phyloP scores from a whole-genome alignment of 2,113 vertebrate species.

The Ceuthmochares aereus region DNA sequence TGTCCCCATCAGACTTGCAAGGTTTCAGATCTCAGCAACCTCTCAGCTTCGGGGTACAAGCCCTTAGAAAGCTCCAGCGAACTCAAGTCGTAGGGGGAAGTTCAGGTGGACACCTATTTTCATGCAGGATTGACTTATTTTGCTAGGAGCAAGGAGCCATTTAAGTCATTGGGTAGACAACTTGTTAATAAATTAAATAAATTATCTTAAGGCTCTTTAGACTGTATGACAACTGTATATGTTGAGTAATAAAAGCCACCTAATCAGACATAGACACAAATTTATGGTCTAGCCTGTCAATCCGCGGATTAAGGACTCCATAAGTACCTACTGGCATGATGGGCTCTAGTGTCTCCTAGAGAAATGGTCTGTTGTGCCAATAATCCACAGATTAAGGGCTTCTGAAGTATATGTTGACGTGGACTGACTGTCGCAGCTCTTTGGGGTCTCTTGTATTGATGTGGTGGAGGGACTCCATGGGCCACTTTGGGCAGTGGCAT shows the following conservation, averaged over 20 bases:
- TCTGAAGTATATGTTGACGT: background rate
- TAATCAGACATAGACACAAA: conserved; percentile 48
- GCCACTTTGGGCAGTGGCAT: background rate
- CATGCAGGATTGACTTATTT: background rate
- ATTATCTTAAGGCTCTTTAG: conserved; percentile 16
- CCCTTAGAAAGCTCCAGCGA: background rate
- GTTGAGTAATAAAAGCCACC: conserved; percentile 38
- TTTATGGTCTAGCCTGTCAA: conserved; percentile 61
- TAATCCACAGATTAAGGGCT: conserved; percentile 66
- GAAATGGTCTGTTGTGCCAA: conserved; percentile 58
- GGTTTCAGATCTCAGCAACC: background rate
- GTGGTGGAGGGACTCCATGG: rapidly evolving
- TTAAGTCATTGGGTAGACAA: background rate
- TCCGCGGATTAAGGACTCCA: conserved; percentile 11
- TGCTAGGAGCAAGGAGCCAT: background rate
- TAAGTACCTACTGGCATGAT: conserved; percentile 49
- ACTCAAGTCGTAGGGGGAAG: background rate
- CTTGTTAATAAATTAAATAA: conserved; percentile 2
- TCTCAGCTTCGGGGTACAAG: background rate
- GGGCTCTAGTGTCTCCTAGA: conserved; percentile 49
- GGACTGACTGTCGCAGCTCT: background rate
- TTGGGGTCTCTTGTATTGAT: background rate
- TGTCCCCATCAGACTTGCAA: background rate
- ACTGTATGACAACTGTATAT: background rate
- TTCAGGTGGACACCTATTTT: background rate